These are phyloP conservation scores for Colletes gigas DNA, from an alignment of 1,140 invertebrate genomes.

Conservation along the genomic window DNA sequence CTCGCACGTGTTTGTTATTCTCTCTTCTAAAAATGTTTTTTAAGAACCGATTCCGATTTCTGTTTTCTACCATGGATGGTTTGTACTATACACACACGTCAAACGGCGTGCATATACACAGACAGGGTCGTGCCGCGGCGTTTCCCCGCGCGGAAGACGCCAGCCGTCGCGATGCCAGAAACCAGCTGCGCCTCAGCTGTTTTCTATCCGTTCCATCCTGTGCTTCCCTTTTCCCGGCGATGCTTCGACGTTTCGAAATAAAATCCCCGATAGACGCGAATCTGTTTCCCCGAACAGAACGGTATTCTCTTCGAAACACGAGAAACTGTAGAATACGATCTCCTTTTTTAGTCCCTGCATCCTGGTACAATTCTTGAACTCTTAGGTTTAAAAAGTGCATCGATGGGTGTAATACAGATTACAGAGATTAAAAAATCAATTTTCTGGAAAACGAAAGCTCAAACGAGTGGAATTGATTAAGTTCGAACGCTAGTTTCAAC, in stretches of 20 bases:
- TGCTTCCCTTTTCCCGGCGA: constrained; percentile 55
- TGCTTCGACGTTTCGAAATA: constrained; percentile 62
- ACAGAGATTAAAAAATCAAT: too few relatives aligned
- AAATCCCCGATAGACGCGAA: constrained; percentile 51
- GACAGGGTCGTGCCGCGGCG: neutral
- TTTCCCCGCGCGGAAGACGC: constrained; percentile 62
- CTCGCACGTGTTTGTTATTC: constrained; percentile 37
- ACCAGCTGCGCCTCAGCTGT: constrained; percentile 78
- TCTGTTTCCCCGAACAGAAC: neutral
- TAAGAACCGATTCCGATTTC: constrained; percentile 44
- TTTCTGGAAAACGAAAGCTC: too few relatives aligned
- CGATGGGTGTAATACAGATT: too few relatives aligned
- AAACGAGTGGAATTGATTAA: too few relatives aligned
- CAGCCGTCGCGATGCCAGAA: constrained; percentile 71
- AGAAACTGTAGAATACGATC: neutral
- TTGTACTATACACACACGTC: constrained; percentile 51
- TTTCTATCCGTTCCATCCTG: constrained; percentile 71
- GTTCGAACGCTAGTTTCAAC: neutral
- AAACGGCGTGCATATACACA: neutral
- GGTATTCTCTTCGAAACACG: neutral
- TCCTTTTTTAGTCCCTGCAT: too few relatives aligned
- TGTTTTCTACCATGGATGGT: constrained; percentile 60
- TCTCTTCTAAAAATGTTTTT: constrained; percentile 39
- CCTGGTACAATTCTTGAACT: too few relatives aligned
- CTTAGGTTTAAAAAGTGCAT: too few relatives aligned